Evolutionary conservation across 2,888 invertebrate genomes (phyloP).

Genomic region (Conomelus anceps): DNA sequence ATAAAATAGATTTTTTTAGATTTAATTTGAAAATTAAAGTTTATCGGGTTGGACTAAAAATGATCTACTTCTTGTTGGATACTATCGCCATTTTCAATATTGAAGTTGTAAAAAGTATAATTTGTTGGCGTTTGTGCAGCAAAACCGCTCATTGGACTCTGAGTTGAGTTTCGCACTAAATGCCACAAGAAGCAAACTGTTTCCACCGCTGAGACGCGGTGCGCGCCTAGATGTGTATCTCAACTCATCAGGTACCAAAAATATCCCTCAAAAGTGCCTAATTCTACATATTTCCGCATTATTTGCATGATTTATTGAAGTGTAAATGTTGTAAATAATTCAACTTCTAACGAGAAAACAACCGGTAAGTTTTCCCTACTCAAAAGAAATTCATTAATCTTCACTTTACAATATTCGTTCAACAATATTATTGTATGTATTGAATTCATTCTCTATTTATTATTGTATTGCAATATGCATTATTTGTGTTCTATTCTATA

Average conservation of each 20-base stretch:
- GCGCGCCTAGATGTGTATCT: constrained; percentile 76
- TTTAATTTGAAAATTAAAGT: too few relatives aligned
- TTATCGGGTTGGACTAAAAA: too few relatives aligned
- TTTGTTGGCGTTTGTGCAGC: constrained; percentile 47
- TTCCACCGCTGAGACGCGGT: constrained; percentile 76
- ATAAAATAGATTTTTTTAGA: too few relatives aligned
- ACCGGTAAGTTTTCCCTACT: background rate
- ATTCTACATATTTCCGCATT: background rate
- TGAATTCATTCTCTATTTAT: too few relatives aligned
- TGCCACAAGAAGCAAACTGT: constrained; percentile 68
- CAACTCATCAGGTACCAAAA: constrained; percentile 69
- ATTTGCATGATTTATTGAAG: background rate
- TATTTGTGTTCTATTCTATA: too few relatives aligned
- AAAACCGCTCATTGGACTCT: constrained; percentile 66
- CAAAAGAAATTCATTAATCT: background rate
- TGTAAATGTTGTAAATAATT: background rate
- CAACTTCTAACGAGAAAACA: background rate
- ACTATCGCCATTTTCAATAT: too few relatives aligned
- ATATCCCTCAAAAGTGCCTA: constrained; percentile 23
- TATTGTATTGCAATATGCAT: too few relatives aligned
- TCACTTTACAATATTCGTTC: background rate
- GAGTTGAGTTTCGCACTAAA: constrained; percentile 55
- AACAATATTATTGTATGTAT: background rate
- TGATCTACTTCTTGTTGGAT: too few relatives aligned
- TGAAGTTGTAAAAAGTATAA: background rate